Base-by-base conservation (phyloP, 92 coral and sea anemone species). In the Zoanthus gigantus region DNA sequence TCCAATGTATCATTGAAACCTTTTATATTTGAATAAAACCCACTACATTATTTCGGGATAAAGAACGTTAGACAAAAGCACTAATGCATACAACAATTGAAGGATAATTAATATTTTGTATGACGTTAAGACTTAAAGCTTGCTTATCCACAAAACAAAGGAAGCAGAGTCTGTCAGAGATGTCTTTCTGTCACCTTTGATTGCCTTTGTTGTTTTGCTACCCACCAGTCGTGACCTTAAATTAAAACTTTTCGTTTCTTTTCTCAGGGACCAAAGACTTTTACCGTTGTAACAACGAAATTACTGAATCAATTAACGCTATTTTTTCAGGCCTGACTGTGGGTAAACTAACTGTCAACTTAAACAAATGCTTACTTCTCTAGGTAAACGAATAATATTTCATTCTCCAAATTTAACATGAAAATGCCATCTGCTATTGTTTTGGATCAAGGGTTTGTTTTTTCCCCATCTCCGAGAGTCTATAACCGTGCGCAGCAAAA, bases 11-110 rank as follows among this genome's bases (percentile, higher is more conserved):
- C 85, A 47, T 66, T 66, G 47, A 81, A 69, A 81, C 89, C 89
- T 77, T 91, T 91, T 92, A 91, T 91, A 91, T 91, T 91, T 81
- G 88, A 91, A 91, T 91, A 79, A n/a, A 76, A 44, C 85, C 46
- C 65, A 23, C 44, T 47, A 48, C 85, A 81, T 81, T 67, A 81
- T 81, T 69, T 81, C 66, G 28, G 75, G 85, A 73, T 78, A 77
- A 74, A 88, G 88, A 88, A 83, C 79, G 92, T 88, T 88, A 91
- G 78, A 91, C 83, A 84, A 78, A 83, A 85, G 89, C 86, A 84
- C 89, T 88, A 91, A 91, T 91, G 92, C 90, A 79, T 14, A 45
- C 16, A 32, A 84, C 88, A 72, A 74, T 84, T 84, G 88, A 44
- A 37, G 17, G 78, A 74, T 74, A 72, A 74, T 74, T 52, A 81